These are phyloP conservation scores for Daboia siamensis DNA, from an alignment of 2,113 vertebrate genomes.

Conservation along the genomic window DNA sequence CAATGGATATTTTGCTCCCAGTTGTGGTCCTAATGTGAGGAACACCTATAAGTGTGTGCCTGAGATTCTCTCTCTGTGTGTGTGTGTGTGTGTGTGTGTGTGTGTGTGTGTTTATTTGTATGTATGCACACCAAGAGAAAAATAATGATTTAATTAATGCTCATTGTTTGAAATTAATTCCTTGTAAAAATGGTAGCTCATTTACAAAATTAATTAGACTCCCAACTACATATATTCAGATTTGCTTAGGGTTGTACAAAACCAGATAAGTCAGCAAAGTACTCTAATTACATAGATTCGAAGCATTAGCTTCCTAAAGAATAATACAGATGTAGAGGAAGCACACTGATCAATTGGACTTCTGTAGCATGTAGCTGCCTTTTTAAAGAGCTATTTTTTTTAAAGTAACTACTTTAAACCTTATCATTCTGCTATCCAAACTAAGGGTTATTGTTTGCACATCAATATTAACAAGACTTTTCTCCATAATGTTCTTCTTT, in stretches of 20 bases:
- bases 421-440: conserved; percentile 41
- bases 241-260: conserved; percentile 58
- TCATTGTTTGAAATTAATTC: conserved; percentile 58
- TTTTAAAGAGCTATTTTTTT: conserved; percentile 8
- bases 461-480: conserved; percentile 33
- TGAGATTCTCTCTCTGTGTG: neutral
- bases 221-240: conserved; percentile 70
- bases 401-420: conserved; percentile 51
- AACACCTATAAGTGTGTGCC: neutral
- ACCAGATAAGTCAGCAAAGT: conserved; percentile 45
- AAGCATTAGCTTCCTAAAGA: conserved; percentile 54
- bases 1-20: neutral
- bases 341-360: conserved; percentile 49
- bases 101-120: neutral
- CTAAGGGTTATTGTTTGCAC: conserved; percentile 62
- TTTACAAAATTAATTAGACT: neutral
- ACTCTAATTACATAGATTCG: conserved; percentile 50
- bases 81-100: neutral
- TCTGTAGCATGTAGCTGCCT: conserved; percentile 51
- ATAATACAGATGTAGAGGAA: conserved; percentile 29
- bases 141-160: conserved; percentile 36
- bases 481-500: conserved; percentile 17
- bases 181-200: neutral
- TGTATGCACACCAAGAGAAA: neutral
- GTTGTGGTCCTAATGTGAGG: neutral